Evolutionary conservation across 2,888 invertebrate species (phyloP), one percentile per base, ranked within the genome.

Genomic region (Tenodera sinensis): DNA sequence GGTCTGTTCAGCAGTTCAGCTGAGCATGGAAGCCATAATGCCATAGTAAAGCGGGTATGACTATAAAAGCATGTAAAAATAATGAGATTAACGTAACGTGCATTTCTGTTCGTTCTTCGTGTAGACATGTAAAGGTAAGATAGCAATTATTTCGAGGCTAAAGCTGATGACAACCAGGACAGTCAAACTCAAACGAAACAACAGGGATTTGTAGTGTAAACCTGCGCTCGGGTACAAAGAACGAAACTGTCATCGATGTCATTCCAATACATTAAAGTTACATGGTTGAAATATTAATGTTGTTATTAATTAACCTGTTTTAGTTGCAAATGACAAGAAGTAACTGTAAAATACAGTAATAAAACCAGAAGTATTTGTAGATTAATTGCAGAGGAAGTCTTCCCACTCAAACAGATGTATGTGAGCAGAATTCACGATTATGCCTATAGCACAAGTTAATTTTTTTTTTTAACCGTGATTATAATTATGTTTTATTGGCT

Each of bases 11-110:
- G 30, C 30, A 4, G 30, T 30, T 71, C 54, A 71, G 54, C 54
- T 71, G 54, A 71, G 54, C 54, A 84, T 25, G n/a, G 87, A 87
- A 87, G 87, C 87, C 87, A 87, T 87, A 34, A 87, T 87, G 87
- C 83, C 83, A 82, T 85, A 88, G 85, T 34, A 88, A 88, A 88
- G 88, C 88, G 88, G 88, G 28, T 85, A 88, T 34, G 71, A 83
- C 34, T 30, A 54, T 71, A 88, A 84, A 85, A 85, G 27, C 88
- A 81, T 81, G 71, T 84, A 88, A 84, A 71, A 42, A 88, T 88
- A 54, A 85, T 85, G 85, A 42, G 14, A 34, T 54, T 85, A 82
- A 54, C 30, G 27, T 88, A 88, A 84, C 54, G 84, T 83, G 30
- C n/a, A 82, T 27, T 87, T 30, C 15, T 87, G 27, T 83, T 87